Evolutionary conservation across 1,140 invertebrate genomes (phyloP), one percentile per base, ranked within the genome.

Genomic region (Bombus haemorrhoidalis): DNA sequence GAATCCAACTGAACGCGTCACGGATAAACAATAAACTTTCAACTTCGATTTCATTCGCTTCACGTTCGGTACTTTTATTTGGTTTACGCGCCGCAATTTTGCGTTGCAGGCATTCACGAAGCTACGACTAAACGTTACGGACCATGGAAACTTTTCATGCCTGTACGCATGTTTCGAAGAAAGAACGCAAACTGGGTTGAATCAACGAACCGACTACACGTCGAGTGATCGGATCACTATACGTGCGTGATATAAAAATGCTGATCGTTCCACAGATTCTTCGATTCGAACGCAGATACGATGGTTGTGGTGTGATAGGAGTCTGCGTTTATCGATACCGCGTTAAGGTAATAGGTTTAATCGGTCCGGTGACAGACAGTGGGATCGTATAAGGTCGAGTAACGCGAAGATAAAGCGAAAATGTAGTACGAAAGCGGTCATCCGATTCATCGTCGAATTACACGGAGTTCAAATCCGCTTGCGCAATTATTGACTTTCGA

Each of bases 401-500:
- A 62, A 85, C 76, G 64, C 64, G 64, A 89, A 86, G 87, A 89
- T 86, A 89, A 89, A 89, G 88, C 87, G 88, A 86, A 89, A 89
- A 89, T 80, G 87, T 78, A 76, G 87, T 86, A 86, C 81, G 88
- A 89, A 89, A 89, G 87, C 85, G 87, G 75, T 71, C 81, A 72
- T 71, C 80, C 78, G 79, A 90, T 78, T 90, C 88, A 73, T 86
- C 83, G 81, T 87, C 82, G 88, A 89, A 89, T 90, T 90, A 90
- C 88, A 79, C 72, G 62, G 59, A 83, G 66, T 84, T 83, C 77
- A 83, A 86, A 82, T 64, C 37, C 53, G 74, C 80, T 68, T 79
- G 83, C 80, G 84, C 89, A 88, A 91, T 91, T 91, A 91, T 91
- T 90, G 89, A 91, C 89, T 88, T 90, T 90, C 86, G 81, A 91